Base-by-base conservation (phyloP, 2,888 invertebrate genomes). In the Melikaiella ostensackeni region DNA sequence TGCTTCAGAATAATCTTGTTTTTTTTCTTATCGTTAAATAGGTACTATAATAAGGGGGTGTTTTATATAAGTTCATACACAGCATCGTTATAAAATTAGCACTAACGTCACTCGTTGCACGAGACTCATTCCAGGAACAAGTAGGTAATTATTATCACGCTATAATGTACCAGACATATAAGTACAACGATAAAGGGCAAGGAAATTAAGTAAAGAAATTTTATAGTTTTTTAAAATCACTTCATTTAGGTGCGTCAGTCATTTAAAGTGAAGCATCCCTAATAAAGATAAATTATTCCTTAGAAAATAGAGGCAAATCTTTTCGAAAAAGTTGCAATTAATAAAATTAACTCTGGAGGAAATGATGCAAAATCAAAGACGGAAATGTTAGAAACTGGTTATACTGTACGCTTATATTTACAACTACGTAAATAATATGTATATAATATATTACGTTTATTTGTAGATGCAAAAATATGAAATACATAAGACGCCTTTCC, bases 391-490 rank as follows among this genome's bases (percentile, higher is more conserved):
- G 30, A 70, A 70, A 70, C 70, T 70, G 70, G 19, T n/a, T 70
- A 33, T 70, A 30, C 50, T n/a, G 19, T 50, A 50, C 30, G 27
- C n/a, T n/a, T 70, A 21, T 70, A 70, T 70, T 70, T 70, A 70
- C 70, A 70, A 50, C 70, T 70, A 70, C 50, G 4, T 70, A 50
- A 70, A 70, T 30, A 70, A 70, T 70, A 38, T n/a, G 19, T 70
- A 46, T 70, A 70, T 64, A 46, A 11, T 42, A 46, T 50, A 50
- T 42, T 66, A 66, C 27, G 50, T 57, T 70, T 46, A 70, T 70
- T 70, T 70, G 30, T 64, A 21, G 2, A 64, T 70, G 70, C 50
- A 70, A 70, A 70, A 70, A 50, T 70, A 70, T 70, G 46, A 70
- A 46, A 70, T 70, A 70, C 70, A 30, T 50, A 24, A 50, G 30